Conservation (phyloP, 1,140 invertebrate genomes). For the Choristoneura fumiferana region DNA sequence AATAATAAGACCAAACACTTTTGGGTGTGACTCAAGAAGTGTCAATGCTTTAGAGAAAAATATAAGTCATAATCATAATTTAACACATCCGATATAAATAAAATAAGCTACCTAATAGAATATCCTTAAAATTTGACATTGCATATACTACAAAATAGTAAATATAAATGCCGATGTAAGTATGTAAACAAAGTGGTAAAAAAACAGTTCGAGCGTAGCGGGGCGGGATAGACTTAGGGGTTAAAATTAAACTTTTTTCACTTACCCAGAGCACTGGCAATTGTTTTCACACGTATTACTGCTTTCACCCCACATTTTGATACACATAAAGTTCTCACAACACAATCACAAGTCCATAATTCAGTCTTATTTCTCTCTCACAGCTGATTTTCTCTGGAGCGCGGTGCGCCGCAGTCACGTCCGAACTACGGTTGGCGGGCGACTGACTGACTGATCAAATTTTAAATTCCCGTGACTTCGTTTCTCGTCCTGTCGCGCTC, state of each 20-base stretch:
- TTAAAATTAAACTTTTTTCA: slow-evolving; percentile 21
- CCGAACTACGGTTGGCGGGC: slow-evolving; percentile 21
- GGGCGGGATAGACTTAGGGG: too few relatives aligned
- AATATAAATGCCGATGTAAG: neutral
- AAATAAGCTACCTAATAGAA: too few relatives aligned
- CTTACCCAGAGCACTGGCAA: slow-evolving; percentile 68
- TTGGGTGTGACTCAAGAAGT: too few relatives aligned
- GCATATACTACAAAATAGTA: too few relatives aligned
- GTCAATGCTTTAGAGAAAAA: too few relatives aligned
- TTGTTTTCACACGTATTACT: slow-evolving; percentile 61
- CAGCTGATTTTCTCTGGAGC: slow-evolving; percentile 24
- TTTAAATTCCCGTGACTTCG: slow-evolving; percentile 24
- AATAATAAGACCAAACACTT: too few relatives aligned
- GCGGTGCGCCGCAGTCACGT: slow-evolving; percentile 7
- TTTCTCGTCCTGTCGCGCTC: slow-evolving; percentile 19
- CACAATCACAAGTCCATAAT: slow-evolving; percentile 41
- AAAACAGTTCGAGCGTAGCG: neutral
- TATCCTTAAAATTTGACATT: too few relatives aligned
- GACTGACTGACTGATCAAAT: slow-evolving; percentile 27
- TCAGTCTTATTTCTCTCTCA: slow-evolving; percentile 38
- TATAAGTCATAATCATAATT: too few relatives aligned
- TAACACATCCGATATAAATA: too few relatives aligned
- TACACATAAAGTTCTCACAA: slow-evolving; percentile 33
- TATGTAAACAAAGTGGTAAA: slow-evolving; percentile 13
- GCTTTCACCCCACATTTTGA: slow-evolving; percentile 63